phyloP scores from a whole-genome alignment of 2,113 vertebrate genomes.

The Falcunculus frontatus region DNA sequence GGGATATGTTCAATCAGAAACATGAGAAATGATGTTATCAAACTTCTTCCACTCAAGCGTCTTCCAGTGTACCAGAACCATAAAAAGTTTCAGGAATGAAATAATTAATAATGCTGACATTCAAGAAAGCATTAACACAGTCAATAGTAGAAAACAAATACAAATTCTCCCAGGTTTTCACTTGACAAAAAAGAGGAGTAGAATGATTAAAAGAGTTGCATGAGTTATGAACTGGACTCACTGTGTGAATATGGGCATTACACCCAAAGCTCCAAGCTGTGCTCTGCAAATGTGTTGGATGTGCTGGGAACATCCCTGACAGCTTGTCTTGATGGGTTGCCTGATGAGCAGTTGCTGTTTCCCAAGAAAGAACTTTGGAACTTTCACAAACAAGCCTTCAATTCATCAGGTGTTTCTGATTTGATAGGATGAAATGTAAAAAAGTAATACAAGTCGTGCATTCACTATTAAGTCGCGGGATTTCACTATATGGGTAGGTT shows the following conservation, averaged over 20 bases:
- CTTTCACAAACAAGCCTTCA: neutral
- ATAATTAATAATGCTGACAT: neutral
- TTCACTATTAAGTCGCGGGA: neutral
- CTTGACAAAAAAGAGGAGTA: neutral
- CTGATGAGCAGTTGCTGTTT: neutral
- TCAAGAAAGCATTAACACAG: neutral
- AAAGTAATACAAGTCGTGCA: neutral
- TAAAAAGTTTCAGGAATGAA: neutral
- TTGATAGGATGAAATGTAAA: neutral
- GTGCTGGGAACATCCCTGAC: neutral
- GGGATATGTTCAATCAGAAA: neutral
- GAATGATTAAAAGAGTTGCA: neutral
- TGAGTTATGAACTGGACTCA: neutral
- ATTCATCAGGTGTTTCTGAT: neutral
- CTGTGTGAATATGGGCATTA: neutral
- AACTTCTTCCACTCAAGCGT: neutral
- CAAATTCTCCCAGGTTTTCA: neutral
- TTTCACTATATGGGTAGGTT: neutral
- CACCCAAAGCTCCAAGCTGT: neutral
- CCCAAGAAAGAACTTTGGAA: neutral
- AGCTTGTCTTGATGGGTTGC: conserved; percentile 2
- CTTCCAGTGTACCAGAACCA: neutral
- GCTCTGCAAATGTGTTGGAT: neutral
- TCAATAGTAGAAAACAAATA: neutral
- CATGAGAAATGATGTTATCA: neutral